A percentile compares a stretch with the other conserved stretches of the same genome.
phyloP scores from a whole-genome alignment of 2,797 vertebrate species.

The Enteromius unitaeniatus region DNA sequence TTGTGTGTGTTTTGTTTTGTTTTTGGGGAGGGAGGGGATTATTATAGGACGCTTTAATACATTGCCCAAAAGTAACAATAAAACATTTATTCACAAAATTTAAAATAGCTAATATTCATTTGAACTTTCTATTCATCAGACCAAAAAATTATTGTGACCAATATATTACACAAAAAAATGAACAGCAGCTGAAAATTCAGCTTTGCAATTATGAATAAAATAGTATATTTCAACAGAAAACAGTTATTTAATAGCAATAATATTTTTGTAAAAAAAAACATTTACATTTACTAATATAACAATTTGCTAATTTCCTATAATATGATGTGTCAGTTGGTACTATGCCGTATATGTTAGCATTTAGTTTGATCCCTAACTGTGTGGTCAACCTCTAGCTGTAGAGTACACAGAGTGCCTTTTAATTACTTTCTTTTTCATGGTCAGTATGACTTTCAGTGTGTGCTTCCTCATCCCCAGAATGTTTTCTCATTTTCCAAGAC shows the following conservation, averaged over 20 bases:
- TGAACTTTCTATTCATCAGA: not conserved
- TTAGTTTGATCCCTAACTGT: not conserved
- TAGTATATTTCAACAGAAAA: not conserved
- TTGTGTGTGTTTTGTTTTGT: no score
- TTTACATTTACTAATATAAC: not conserved
- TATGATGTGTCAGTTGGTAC: not conserved
- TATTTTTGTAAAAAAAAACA: no score
- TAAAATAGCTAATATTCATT: not conserved
- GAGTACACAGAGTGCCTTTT: not conserved
- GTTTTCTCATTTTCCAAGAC: slow-evolving; percentile 31
- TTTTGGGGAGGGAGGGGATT: not conserved
- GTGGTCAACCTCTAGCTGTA: not conserved
- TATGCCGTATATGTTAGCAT: not conserved
- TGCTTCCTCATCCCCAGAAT: not conserved
- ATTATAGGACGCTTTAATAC: not conserved
- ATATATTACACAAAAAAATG: not conserved
- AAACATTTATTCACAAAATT: not conserved
- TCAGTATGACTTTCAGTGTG: not conserved
- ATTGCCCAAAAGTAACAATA: not conserved
- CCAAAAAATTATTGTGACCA: not conserved
- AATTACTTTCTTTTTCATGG: not conserved
- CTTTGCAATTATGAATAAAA: not conserved
- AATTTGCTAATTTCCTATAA: not conserved
- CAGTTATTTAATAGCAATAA: not conserved
- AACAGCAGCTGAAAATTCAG: not conserved